Evolutionary conservation across 2,888 invertebrate species (phyloP).

Genomic region (Cyrtodaria siliqua): DNA sequence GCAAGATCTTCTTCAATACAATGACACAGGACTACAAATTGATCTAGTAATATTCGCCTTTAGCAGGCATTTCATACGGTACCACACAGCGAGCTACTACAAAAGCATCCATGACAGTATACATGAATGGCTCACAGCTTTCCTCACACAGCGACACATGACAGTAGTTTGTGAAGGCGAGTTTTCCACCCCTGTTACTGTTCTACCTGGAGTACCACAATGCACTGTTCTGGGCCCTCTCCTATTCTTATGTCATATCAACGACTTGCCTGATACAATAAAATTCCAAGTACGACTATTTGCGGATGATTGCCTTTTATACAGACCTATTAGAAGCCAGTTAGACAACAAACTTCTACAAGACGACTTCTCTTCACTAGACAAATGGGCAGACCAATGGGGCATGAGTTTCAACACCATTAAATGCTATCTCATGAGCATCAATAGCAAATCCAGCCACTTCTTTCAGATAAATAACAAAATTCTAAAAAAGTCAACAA

Average conservation of each 20-base stretch:
- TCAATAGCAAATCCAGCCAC: too few relatives aligned
- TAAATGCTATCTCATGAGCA: too few relatives aligned
- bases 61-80: too few relatives aligned
- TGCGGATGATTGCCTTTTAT: constrained; percentile 19
- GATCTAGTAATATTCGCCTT: too few relatives aligned
- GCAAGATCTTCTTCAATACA: too few relatives aligned
- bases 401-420: not conserved
- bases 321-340: constrained; percentile 8
- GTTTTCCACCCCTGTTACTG: constrained; percentile 5
- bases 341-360: constrained; percentile 7
- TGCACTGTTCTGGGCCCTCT: constrained; percentile 21
- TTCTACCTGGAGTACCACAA: constrained; percentile 34
- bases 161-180: constrained; percentile 13
- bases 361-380: not conserved
- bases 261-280: constrained; percentile 11
- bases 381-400: constrained; percentile 2
- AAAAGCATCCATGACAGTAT: too few relatives aligned
- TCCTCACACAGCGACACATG: too few relatives aligned
- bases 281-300: constrained; percentile 16
- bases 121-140: too few relatives aligned
- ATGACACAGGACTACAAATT: too few relatives aligned
- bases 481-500: not conserved
- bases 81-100: too few relatives aligned
- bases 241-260: constrained; percentile 27
- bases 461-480: too few relatives aligned